Base-by-base conservation (phyloP, 2,888 invertebrate species). In the Lasioglossum pauxillum region DNA sequence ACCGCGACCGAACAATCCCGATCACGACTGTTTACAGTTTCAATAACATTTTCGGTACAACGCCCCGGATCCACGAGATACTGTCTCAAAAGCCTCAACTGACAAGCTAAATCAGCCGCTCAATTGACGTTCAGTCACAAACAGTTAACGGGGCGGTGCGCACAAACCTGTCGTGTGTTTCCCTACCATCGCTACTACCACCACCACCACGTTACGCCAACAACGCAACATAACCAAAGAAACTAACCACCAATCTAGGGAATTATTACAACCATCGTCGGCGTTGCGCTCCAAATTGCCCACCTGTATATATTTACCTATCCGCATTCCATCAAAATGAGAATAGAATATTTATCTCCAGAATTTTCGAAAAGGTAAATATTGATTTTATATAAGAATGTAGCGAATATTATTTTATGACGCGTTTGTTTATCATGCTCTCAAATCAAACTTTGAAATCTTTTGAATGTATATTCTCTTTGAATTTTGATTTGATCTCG, bases 121-220 rank as follows among this genome's bases (percentile, higher is more conserved):
- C 94, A 94, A 94, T 94, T 94, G 93, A 75, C 91, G 88, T 86
- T 90, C 92, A 94, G 92, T 94, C 93, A 91, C 90, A 88, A 90
- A 88, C 91, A 92, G 91, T 94, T 93, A 92, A 91, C 92, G 82
- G 85, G 75, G 80, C 82, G 80, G 79, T 86, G 84, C 82, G 84
- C 86, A 82, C 75, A 75, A 82, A 78, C 77, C 57, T 81, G 78
- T 75, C 85, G 76, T 84, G 78, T 82, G 60, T 76, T 75, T 69
- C 80, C 44, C 44, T 44, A 44, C 14, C 4, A 14, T 12, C 10
- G 12, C 2, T 14, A 5, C 1, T 23, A 1, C 23, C 23, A 2
- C 53, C 23, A 8, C 78, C 78, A 53, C 71, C 44, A 53, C 46
- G 46, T 64, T 57, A 41, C 49, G 46, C 23, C 35, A 57, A 49